These are phyloP conservation scores for Noctua pronuba DNA, from an alignment of 2,888 invertebrate species.

Conservation along the genomic window DNA sequence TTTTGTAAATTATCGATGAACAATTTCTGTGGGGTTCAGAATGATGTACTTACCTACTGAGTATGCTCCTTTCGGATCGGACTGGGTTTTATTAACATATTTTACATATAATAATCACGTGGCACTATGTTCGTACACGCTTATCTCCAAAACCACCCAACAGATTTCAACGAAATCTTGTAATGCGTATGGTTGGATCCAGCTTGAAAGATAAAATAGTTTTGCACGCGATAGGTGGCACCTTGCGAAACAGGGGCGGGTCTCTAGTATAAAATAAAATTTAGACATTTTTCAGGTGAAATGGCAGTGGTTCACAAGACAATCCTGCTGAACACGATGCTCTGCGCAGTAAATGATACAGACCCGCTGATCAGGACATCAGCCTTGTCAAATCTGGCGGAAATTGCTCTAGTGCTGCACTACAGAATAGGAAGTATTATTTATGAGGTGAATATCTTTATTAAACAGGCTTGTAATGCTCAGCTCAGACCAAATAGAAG, in stretches of 20 bases:
- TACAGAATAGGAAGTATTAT: slow-evolving; percentile 93
- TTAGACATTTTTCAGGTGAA: slow-evolving; percentile 90
- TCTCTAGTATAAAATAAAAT: background rate
- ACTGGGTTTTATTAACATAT: too few species aligned
- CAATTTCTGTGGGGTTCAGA: too few species aligned
- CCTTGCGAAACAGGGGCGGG: background rate
- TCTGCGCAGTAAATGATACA: slow-evolving; percentile 92
- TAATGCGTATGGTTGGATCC: background rate
- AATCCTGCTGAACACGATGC: slow-evolving; percentile 92
- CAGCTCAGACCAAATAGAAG: background rate
- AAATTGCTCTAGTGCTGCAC: slow-evolving; percentile 93
- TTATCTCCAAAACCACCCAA: background rate
- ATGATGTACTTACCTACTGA: too few species aligned
- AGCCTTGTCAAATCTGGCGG: slow-evolving; percentile 95
- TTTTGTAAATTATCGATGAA: too few species aligned
- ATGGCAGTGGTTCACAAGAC: slow-evolving; percentile 93
- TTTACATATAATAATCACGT: too few species aligned
- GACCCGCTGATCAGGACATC: slow-evolving; percentile 95
- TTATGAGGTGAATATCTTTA: slow-evolving; percentile 91
- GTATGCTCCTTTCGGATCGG: too few species aligned
- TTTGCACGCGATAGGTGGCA: background rate
- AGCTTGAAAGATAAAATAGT: background rate
- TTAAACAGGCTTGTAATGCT: background rate
- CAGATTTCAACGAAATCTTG: background rate
- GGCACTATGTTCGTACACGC: background rate